Evolutionary conservation across 2,888 invertebrate genomes (phyloP).

Genomic region (Lomographa bimaculata): DNA sequence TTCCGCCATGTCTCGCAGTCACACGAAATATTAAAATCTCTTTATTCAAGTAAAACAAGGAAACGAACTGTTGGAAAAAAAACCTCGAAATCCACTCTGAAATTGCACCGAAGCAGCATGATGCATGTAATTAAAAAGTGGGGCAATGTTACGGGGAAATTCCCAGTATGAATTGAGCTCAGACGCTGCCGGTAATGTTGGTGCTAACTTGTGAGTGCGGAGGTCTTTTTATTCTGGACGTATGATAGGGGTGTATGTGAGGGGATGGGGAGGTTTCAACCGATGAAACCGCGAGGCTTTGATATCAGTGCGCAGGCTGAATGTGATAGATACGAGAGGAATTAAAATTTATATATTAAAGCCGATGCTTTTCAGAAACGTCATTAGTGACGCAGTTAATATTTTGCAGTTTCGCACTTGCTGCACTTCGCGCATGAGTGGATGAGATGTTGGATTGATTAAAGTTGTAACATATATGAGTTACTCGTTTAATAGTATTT

Average conservation of each 20-base stretch:
- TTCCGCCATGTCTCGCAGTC: not conserved
- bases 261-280: conserved; percentile 38
- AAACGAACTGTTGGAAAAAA: conserved; percentile 7
- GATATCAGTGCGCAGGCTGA: conserved; percentile 50
- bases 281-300: conserved; percentile 61
- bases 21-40: not conserved
- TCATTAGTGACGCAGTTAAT: conserved; percentile 18
- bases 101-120: conserved; percentile 62
- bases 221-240: conserved; percentile 29
- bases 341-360: conserved; percentile 24
- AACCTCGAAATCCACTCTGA: conserved; percentile 66
- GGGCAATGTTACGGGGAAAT: conserved; percentile 50
- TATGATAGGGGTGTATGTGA: conserved; percentile 20
- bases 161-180: conserved; percentile 41
- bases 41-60: conserved; percentile 10
- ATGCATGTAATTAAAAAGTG: conserved; percentile 79
- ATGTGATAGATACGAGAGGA: conserved; percentile 44
- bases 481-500: no score
- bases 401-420: conserved; percentile 3
- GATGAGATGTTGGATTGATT: not conserved
- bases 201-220: not conserved
- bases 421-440: conserved; percentile 2
- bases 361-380: conserved; percentile 13
- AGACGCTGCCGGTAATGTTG: not conserved
- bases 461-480: not conserved